Base-by-base conservation (phyloP, 1,140 invertebrate species). In the Pseudomyrmex dendroicus region DNA sequence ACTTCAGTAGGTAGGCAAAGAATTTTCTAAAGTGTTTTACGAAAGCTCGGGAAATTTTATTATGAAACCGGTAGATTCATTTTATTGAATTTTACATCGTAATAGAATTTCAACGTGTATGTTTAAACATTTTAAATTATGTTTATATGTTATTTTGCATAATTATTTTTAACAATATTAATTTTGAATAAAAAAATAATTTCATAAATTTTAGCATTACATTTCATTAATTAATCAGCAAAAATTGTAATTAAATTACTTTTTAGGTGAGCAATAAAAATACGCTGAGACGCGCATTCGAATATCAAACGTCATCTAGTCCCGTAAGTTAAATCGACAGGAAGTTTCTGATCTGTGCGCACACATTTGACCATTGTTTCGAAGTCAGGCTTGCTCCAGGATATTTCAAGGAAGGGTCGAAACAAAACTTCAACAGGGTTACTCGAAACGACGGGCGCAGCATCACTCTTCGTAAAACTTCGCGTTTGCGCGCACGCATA, bases 391-490 rank as follows among this genome's bases (percentile, higher is more conserved):
- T 57, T 56, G 54, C 17, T 77, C 66, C 35, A 5, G 22, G 5
- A 22, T 64, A 76, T 25, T 77, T 77, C 25, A 25, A 67, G 12
- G 25, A 35, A 80, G 44, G 44, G 54, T 12, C 50, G 13, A 52
- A 52, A 3, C 13, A 52, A 52, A 52, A 52, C 13, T 52, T 52
- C 13, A 12, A 12, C 9, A 13, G 50, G 1, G 22, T 77, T 35
- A 35, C 35, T 44, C 20, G 54, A 22, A 70, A 56, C 46, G 66
- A 35, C 52, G 63, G 64, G 20, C 54, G 17, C 66, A 72, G 76
- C 76, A 72, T 80, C 76, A 61, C 66, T 80, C 76, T 80, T 59
- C 54, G 76, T 70, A 35, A 52, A 78, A 78, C 61, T 73, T 73
- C 59, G 48, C 48, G 59, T 61, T 46, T 44, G 44, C 72, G 50